Evolutionary conservation across 2,888 invertebrate genomes (phyloP).

Genomic region (Eupsilia transversa): DNA sequence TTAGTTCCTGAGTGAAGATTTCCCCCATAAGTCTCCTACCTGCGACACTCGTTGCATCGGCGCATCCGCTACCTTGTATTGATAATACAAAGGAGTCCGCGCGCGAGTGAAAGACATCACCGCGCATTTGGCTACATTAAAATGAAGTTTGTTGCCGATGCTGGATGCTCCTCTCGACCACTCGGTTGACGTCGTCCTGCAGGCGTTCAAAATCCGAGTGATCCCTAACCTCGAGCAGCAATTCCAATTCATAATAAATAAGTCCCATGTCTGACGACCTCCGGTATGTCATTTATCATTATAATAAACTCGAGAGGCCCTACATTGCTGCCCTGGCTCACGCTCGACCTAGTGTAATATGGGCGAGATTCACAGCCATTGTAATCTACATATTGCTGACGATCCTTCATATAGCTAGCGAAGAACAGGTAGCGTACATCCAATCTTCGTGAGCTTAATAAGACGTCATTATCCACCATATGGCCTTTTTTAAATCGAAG

Average conservation of each 20-base stretch:
- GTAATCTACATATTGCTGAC: no score
- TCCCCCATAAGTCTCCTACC: conserved; percentile 3
- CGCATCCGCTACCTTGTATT: background rate
- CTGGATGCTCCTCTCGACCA: background rate
- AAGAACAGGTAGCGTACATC: no score
- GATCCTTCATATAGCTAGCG: no score
- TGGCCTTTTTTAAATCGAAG: no score
- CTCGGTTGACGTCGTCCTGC: background rate
- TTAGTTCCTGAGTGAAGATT: background rate
- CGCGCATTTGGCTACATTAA: background rate
- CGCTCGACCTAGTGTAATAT: no score
- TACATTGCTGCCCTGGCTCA: no score
- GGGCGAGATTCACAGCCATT: no score
- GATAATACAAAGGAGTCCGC: conserved; percentile 1
- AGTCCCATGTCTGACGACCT: background rate
- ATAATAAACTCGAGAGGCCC: no score
- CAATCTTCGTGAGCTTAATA: no score
- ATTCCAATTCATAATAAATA: background rate
- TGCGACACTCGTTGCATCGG: background rate
- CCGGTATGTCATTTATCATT: no score
- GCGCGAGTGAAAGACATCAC: conserved; percentile 1
- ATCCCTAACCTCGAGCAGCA: conserved; percentile 1
- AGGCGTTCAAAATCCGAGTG: background rate
- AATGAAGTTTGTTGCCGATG: background rate
- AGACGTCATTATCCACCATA: no score